A percentile compares a stretch with the other conserved stretches of the same genome.
phyloP scores from a whole-genome alignment of 2,113 vertebrate species.

The Carlito syrichta region DNA sequence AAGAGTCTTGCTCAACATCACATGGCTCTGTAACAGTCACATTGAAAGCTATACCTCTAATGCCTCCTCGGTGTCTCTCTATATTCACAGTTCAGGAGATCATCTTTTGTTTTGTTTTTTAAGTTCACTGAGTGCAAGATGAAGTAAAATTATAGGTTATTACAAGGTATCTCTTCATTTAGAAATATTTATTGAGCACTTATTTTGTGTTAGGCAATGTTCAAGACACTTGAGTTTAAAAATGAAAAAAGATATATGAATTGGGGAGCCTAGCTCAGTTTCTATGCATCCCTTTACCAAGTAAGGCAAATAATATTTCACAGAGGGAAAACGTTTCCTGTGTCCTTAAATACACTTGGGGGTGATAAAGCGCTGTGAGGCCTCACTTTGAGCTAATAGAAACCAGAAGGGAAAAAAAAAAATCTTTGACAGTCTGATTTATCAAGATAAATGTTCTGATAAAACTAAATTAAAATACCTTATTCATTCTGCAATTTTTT shows the following conservation, averaged over 20 bases:
- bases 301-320: neutral
- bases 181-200: neutral
- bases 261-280: neutral
- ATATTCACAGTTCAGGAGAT: neutral
- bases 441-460: neutral
- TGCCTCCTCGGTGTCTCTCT: neutral
- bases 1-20: neutral
- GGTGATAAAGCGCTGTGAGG: neutral
- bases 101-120: neutral
- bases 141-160: neutral
- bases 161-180: neutral
- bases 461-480: neutral
- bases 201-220: neutral
- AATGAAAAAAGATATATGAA: neutral
- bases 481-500: neutral
- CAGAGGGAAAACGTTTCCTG: neutral
- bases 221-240: neutral
- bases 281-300: neutral
- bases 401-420: neutral
- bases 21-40: neutral
- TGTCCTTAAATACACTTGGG: neutral
- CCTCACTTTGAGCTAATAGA: neutral
- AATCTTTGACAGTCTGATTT: neutral
- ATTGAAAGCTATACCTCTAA: neutral
- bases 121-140: neutral